These are phyloP conservation scores for Tenthredo notha DNA, from an alignment of 2,888 invertebrate genomes.

Conservation along the genomic window DNA sequence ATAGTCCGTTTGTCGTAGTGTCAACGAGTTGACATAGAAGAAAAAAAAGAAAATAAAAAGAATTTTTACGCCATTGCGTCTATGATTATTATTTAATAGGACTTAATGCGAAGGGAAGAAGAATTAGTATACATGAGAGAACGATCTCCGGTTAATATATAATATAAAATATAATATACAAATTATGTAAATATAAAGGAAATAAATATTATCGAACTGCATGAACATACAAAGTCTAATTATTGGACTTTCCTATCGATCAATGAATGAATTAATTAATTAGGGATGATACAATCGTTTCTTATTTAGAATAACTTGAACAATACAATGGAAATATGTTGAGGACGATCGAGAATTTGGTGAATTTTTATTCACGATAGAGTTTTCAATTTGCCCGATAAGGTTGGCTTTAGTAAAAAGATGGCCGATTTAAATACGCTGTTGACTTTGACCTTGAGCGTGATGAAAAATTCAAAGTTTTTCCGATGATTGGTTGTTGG, in stretches of 20 bases:
- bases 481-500: constrained; percentile 1
- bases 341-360: neutral
- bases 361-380: neutral
- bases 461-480: neutral
- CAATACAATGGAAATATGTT: neutral
- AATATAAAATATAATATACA: neutral
- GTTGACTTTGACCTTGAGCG: constrained; percentile 6
- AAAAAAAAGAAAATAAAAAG: neutral
- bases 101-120: neutral
- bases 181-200: neutral
- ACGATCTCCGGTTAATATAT: neutral
- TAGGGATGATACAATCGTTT: neutral
- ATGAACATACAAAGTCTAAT: neutral
- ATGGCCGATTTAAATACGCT: neutral
- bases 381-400: neutral
- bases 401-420: neutral
- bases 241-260: neutral
- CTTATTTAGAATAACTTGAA: neutral
- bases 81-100: neutral
- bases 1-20: neutral
- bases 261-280: neutral
- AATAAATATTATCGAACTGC: neutral
- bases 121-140: neutral
- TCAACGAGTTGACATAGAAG: neutral
- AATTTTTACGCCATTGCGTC: constrained; percentile 2